Conservation (phyloP, 1,140 invertebrate genomes). For the Papilio dardanus region DNA sequence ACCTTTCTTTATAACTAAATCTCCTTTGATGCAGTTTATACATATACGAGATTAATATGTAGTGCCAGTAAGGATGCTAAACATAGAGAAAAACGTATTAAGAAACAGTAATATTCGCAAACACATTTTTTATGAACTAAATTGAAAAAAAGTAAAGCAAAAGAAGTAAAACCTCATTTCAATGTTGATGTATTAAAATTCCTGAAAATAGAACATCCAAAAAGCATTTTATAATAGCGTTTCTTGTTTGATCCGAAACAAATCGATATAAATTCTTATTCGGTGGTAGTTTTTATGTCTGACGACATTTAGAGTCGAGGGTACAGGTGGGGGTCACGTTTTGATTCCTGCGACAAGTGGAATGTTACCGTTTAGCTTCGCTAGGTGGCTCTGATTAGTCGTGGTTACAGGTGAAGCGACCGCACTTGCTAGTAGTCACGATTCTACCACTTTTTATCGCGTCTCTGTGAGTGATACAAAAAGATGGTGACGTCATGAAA, state of each 20-base stretch:
- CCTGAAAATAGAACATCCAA: not conserved
- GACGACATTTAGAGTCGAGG: conserved; percentile 44
- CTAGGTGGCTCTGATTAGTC: conserved; percentile 50
- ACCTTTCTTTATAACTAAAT: not conserved
- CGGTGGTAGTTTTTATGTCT: conserved; percentile 39
- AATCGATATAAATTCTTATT: conserved; percentile 41
- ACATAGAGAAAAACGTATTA: too few relatives aligned
- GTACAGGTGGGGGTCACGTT: conserved; percentile 66
- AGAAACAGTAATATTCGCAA: not conserved
- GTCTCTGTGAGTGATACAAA: conserved; percentile 30
- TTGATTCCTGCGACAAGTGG: conserved; percentile 35
- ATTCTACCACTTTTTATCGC: conserved; percentile 13
- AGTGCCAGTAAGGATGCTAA: too few relatives aligned
- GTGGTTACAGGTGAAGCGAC: conserved; percentile 63
- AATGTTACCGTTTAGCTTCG: conserved; percentile 35
- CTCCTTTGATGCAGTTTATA: not conserved
- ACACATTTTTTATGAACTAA: too few relatives aligned
- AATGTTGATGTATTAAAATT: conserved; percentile 6
- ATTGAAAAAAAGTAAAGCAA: not conserved
- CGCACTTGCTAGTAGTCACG: conserved; percentile 36
- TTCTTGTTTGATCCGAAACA: conserved; percentile 18
- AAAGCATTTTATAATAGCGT: not conserved
- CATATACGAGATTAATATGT: not conserved
- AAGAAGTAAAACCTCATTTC: not conserved
- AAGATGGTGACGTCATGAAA: conserved; percentile 22